A percentile compares a stretch with the other conserved stretches of the same genome.
These are phyloP conservation scores for Abscondita cerata DNA, from an alignment of 2,888 invertebrate genomes.

Conservation along the genomic window DNA sequence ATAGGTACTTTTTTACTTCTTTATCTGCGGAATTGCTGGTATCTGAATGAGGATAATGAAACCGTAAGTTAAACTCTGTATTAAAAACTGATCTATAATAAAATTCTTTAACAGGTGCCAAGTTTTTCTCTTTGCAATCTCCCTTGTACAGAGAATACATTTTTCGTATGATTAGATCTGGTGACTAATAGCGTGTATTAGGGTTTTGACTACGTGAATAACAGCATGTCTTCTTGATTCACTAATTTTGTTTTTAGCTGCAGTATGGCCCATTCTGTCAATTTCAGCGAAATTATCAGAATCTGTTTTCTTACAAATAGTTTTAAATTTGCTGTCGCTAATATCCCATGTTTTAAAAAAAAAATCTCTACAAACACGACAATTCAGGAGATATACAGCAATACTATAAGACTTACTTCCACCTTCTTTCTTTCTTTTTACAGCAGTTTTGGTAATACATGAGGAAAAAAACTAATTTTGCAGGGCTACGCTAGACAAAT, in stretches of 20 bases:
- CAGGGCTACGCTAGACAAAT: neutral
- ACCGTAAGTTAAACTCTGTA: slow-evolving; percentile 4
- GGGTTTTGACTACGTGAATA: slow-evolving; percentile 7
- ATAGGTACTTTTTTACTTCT: too few relatives aligned
- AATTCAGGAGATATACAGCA: neutral
- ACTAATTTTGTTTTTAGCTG: slow-evolving; percentile 17
- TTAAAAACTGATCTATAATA: neutral
- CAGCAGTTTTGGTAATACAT: neutral
- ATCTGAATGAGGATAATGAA: neutral
- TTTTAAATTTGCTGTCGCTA: slow-evolving; percentile 14
- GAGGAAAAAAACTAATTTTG: slow-evolving; percentile 6
- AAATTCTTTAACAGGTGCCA: neutral
- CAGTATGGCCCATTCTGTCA: slow-evolving; percentile 17
- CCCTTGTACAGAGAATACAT: slow-evolving; percentile 3
- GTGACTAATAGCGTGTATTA: slow-evolving; percentile 1
- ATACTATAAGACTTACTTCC: neutral
- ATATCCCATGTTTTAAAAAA: too few relatives aligned
- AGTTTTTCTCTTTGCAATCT: neutral
- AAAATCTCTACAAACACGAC: slow-evolving; percentile 16
- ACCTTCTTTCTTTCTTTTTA: slow-evolving; percentile 7
- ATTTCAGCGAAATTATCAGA: slow-evolving; percentile 5
- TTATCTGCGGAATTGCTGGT: too few relatives aligned
- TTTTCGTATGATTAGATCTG: neutral
- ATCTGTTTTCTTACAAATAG: slow-evolving; percentile 18
- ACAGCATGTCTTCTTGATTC: neutral